Evolutionary conservation across 2,797 vertebrate genomes (phyloP).

Genomic region (Schizothorax lantsangensis): DNA sequence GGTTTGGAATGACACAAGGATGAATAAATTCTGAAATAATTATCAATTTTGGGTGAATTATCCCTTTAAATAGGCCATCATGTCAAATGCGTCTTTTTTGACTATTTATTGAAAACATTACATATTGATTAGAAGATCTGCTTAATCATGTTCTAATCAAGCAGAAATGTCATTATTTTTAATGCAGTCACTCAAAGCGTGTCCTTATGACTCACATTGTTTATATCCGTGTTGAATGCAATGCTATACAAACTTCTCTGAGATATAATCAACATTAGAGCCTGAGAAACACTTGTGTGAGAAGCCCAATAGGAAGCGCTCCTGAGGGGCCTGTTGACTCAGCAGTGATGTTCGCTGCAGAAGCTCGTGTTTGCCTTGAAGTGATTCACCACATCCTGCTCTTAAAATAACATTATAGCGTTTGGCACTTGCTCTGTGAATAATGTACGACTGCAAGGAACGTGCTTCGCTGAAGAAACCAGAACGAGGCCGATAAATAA

Average conservation of each 20-base stretch:
- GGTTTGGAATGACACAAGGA: neutral
- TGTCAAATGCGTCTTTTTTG: neutral
- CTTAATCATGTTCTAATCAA: neutral
- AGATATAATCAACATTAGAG: neutral
- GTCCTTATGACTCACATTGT: neutral
- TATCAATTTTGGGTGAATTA: neutral
- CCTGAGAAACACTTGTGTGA: constrained; percentile 8
- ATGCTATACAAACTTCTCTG: neutral
- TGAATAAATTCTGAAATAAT: neutral
- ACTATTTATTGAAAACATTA: neutral
- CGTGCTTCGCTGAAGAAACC: constrained; percentile 36
- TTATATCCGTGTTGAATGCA: neutral
- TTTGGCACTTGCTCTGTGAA: constrained; percentile 20
- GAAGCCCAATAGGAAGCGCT: neutral
- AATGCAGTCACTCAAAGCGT: neutral
- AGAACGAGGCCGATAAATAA: constrained; percentile 61
- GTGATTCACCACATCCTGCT: constrained; percentile 69
- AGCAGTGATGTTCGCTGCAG: constrained; percentile 55
- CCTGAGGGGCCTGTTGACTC: constrained; percentile 26
- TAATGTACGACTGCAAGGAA: constrained; percentile 29
- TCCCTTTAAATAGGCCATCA: neutral
- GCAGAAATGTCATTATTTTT: neutral
- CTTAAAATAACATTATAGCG: constrained; percentile 68
- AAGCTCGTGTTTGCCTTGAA: constrained; percentile 67
- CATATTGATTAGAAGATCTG: neutral